Evolutionary conservation across 2,797 vertebrate species (phyloP).

Genomic region (Clarias fuscus): DNA sequence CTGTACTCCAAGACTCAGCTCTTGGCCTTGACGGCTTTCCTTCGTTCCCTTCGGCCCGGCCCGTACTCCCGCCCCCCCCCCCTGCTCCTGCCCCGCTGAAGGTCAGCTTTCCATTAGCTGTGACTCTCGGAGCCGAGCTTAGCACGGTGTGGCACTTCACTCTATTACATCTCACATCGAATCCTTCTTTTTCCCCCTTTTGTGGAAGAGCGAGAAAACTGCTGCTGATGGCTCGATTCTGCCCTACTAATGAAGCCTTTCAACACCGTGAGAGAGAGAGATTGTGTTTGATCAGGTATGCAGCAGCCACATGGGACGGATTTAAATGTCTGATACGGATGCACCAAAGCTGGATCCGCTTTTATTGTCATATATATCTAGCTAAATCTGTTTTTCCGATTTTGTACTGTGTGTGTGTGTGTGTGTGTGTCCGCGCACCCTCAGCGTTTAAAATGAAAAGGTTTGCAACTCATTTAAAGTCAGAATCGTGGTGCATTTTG

Average conservation of each 20-base stretch:
- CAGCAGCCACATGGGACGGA: background rate
- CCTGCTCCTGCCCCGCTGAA: background rate
- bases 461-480: constrained; percentile 7
- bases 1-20: constrained; percentile 1
- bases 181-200: background rate
- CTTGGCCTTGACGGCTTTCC: constrained; percentile 2
- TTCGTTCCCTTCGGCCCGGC: background rate
- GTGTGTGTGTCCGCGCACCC: background rate
- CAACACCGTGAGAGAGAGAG: background rate
- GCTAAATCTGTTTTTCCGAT: background rate
- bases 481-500: constrained; percentile 7
- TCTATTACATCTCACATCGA: constrained; percentile 34
- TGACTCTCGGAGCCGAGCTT: constrained; percentile 6
- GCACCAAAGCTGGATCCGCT: background rate
- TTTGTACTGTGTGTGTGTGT: background rate
- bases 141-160: constrained; percentile 24
- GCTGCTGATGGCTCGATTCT: constrained; percentile 3
- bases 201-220: constrained; percentile 13
- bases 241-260: constrained; percentile 37
- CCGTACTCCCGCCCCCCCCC: background rate
- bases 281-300: constrained; percentile 40
- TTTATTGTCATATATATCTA: background rate
- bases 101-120: constrained; percentile 22
- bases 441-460: constrained; percentile 2
- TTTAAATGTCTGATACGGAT: constrained; percentile 1